Conservation (phyloP, 2,888 invertebrate genomes). For the Drepanosiphum platanoidis region DNA sequence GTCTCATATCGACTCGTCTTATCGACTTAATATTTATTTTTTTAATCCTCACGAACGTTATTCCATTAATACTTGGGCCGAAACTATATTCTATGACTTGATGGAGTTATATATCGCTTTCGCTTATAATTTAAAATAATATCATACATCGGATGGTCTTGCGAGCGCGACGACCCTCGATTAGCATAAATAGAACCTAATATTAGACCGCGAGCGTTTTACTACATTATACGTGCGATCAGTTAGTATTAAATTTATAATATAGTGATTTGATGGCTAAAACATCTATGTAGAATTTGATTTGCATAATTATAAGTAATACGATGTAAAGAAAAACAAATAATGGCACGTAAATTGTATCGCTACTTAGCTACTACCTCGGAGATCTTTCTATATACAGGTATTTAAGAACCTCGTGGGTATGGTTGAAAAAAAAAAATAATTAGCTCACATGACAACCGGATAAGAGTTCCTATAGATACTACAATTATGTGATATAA, state of each 20-base stretch:
- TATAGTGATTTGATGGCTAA: background rate
- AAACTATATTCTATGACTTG: background rate
- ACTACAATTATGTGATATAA: no score
- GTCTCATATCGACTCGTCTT: no score
- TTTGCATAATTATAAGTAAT: background rate
- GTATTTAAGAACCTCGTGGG: background rate
- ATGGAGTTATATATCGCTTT: background rate
- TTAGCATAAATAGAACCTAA: conserved; percentile 35
- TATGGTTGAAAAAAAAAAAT: background rate
- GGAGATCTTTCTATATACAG: background rate
- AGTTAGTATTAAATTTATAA: background rate
- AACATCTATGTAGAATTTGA: background rate
- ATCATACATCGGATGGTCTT: background rate
- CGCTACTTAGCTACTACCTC: background rate
- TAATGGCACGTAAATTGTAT: background rate
- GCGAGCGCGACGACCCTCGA: background rate
- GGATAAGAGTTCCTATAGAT: no score
- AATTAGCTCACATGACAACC: no score
- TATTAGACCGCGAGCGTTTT: background rate
- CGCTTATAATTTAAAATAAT: background rate
- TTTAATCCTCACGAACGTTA: no score
- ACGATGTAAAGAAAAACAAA: background rate
- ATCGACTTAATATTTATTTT: no score
- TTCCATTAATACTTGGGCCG: background rate
- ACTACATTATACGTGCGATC: background rate